phyloP scores from a whole-genome alignment of 2,113 vertebrate genomes.

The Petromus typicus region DNA sequence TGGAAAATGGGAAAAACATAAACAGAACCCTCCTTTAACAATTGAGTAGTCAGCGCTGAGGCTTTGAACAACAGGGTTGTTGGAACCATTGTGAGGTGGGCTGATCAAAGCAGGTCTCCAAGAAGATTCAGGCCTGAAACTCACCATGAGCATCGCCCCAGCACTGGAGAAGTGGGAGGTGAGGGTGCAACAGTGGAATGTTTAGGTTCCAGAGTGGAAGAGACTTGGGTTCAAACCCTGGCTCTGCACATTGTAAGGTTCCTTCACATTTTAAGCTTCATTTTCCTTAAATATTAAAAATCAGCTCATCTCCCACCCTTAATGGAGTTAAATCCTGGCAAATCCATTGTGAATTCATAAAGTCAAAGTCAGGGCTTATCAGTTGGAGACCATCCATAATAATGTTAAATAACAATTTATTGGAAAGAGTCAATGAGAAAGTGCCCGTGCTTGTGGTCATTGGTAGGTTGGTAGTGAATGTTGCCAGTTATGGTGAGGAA shows the following conservation, averaged over 20 bases:
- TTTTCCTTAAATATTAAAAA: not conserved
- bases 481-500: not conserved
- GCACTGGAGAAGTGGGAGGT: not conserved
- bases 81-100: not conserved
- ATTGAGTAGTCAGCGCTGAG: not conserved
- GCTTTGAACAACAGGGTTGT: not conserved
- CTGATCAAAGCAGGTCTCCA: not conserved
- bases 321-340: not conserved
- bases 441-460: not conserved
- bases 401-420: not conserved
- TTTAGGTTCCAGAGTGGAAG: not conserved
- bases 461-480: too few relatives aligned
- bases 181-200: not conserved
- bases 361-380: not conserved
- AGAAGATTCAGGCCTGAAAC: not conserved
- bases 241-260: not conserved
- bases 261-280: not conserved
- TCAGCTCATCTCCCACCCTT: not conserved
- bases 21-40: not conserved
- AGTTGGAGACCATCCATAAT: not conserved
- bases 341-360: not conserved
- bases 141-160: not conserved
- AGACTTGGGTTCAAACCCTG: not conserved
- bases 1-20: not conserved
- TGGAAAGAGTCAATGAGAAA: not conserved